Evolutionary conservation across 2,113 vertebrate species (phyloP).

Genomic region (Petaurus breviceps): DNA sequence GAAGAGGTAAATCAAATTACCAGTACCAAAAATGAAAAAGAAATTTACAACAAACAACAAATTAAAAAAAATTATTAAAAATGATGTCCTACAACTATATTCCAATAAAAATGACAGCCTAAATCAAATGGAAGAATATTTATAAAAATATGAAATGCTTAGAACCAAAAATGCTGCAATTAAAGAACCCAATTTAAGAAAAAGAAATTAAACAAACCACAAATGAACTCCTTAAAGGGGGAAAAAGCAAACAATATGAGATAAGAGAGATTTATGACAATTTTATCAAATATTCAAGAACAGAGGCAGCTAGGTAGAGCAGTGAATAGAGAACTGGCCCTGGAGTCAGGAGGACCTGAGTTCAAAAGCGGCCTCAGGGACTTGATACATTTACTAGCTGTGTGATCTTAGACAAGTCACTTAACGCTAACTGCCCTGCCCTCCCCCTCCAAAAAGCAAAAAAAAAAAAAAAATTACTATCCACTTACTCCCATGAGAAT

Average conservation of each 20-base stretch:
- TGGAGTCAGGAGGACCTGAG: too few relatives aligned
- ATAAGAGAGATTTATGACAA: background rate
- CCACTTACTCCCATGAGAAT: background rate
- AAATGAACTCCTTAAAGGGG: background rate
- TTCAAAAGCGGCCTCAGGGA: too few relatives aligned
- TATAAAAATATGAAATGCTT: background rate
- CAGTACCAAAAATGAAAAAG: background rate
- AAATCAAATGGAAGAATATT: background rate
- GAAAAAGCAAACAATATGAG: background rate
- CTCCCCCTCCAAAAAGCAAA: too few relatives aligned
- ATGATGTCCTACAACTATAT: background rate
- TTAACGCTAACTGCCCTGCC: too few relatives aligned
- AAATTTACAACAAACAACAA: background rate
- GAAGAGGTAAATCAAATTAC: background rate
- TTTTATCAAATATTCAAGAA: background rate
- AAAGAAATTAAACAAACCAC: background rate
- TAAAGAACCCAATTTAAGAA: background rate
- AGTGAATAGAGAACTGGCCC: too few relatives aligned
- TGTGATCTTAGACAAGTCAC: too few relatives aligned
- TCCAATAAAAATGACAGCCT: background rate
- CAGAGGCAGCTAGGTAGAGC: too few relatives aligned
- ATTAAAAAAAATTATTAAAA: background rate
- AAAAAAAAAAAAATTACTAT: too few relatives aligned
- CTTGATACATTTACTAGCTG: too few relatives aligned
- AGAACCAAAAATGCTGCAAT: background rate